These are phyloP conservation scores for Trematomus bernacchii DNA, from an alignment of 2,797 vertebrate genomes.

Conservation along the genomic window DNA sequence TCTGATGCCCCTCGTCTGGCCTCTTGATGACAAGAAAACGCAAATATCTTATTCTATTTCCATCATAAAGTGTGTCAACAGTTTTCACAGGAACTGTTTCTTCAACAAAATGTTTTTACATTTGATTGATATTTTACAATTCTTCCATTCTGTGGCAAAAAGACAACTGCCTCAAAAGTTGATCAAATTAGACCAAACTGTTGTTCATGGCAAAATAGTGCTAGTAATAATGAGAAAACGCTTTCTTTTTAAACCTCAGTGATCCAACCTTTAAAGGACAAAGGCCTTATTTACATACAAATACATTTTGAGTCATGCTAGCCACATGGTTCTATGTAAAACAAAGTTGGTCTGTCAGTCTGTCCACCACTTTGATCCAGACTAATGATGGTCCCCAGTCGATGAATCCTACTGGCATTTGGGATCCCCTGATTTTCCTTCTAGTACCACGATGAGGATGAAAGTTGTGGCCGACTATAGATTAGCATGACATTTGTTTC, in stretches of 20 bases:
- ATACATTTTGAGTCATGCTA: neutral
- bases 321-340: neutral
- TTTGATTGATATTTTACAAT: neutral
- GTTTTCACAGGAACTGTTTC: neutral
- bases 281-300: neutral
- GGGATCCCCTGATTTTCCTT: neutral
- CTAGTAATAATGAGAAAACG: neutral
- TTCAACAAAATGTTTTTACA: neutral
- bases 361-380: neutral
- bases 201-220: neutral
- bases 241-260: neutral
- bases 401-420: neutral
- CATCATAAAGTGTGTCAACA: neutral
- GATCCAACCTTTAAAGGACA: neutral
- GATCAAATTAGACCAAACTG: neutral
- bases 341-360: neutral
- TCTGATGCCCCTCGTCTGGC: constrained; percentile 29
- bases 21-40: neutral
- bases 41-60: neutral
- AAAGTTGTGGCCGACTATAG: neutral
- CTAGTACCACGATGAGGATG: neutral
- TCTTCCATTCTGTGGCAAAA: neutral
- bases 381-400: neutral
- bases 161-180: neutral
- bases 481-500: neutral